A percentile compares a stretch with the other conserved stretches of the same genome.
These are phyloP conservation scores for Hiodon alosoides DNA, from an alignment of 2,113 vertebrate genomes.

Conservation along the genomic window DNA sequence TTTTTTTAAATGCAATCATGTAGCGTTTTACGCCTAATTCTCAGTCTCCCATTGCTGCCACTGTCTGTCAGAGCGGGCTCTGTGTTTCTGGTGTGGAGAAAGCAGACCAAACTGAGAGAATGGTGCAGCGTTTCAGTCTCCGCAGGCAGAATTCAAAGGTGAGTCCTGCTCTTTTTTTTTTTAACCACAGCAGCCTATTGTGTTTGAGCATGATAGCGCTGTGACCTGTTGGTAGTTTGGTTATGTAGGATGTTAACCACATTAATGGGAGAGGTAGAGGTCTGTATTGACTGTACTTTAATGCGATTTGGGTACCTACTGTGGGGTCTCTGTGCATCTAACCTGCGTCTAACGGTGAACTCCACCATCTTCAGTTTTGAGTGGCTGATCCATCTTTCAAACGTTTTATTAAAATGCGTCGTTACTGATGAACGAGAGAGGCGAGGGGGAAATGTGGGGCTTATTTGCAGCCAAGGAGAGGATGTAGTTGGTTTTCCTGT, in stretches of 20 bases:
- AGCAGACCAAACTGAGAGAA: constrained; percentile 31
- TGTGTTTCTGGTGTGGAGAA: neutral
- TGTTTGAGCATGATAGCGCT: neutral
- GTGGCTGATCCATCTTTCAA: no score
- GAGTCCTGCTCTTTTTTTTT: constrained; percentile 30
- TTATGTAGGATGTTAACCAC: neutral
- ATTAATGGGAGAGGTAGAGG: neutral
- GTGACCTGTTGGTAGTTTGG: neutral
- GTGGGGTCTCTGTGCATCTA: no score
- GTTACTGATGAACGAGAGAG: no score
- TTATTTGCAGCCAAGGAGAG: no score
- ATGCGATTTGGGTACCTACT: neutral
- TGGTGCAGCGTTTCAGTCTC: constrained; percentile 70
- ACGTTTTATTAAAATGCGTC: no score
- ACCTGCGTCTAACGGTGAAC: no score
- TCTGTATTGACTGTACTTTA: neutral
- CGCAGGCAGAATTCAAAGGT: constrained; percentile 67
- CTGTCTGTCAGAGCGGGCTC: neutral
- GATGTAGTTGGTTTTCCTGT: no score
- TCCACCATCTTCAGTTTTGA: no score
- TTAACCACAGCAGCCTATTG: neutral
- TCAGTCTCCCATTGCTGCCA: neutral
- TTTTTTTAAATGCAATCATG: neutral
- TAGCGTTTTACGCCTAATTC: neutral
- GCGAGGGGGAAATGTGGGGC: no score